Base-by-base conservation (phyloP, 1,140 invertebrate genomes). In the Trichonephila inaurata region DNA sequence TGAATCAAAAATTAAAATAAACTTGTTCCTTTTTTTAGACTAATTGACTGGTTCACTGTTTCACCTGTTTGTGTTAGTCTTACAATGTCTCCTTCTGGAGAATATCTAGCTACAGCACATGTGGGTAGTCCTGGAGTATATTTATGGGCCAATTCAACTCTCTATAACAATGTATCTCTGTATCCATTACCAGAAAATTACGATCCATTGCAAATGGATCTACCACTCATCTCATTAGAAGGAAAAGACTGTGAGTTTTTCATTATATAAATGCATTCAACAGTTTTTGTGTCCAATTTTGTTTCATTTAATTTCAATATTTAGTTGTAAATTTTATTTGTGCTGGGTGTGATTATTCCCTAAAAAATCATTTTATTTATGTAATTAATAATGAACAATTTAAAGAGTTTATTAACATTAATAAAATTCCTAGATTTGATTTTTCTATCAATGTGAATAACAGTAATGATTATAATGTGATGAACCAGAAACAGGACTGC, bases 111-210 rank as follows among this genome's bases (percentile, higher is more conserved):
- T 2, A 99, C 98, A 3, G 97, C 97, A 0, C 99, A 99, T 95
- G 97, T 98, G 2, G 97, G 98, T 94, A 97, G 98, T 95, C 95
- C 99, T 44, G 99, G 99, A 0, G 97, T 99, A 62, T 99, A 98
- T 95, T 96, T 99, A 16, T 99, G 99, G 99, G 97, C 97, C 0
- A 99, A 99, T 96, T 97, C 97, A 94, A 97, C 97, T 0, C 95
- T 99, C 0, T 99, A 98, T 95, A 96, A 97, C 51, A 97, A 97
- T 95, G 96, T 99, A 6, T 97, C 97, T 33, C 96, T 99, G 5
- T 97, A 97, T 95, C 97, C 98, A 0, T 96, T 99, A 28, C 96
- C 96, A 14, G 95, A 96, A 1, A 95, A 96, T 90, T 94, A 94
- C 69, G 95, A 97, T 69, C 97, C 98, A 40, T 96, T 97, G 5